Base-by-base conservation (phyloP, 2,888 invertebrate species). In the Noctua comes region DNA sequence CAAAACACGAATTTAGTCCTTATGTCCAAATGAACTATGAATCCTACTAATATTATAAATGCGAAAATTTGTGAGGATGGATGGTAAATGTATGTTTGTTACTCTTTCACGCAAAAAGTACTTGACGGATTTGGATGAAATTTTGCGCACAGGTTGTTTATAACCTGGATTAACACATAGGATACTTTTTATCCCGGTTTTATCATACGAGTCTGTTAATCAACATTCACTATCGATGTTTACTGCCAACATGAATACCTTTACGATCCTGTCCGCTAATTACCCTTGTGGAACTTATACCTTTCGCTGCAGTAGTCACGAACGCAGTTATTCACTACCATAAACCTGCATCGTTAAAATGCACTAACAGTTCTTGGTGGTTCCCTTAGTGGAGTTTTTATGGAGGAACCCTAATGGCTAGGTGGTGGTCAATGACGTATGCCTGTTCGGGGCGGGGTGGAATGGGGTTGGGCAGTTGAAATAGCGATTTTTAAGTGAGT, bases 261-360 rank as follows among this genome's bases (percentile, higher is more conserved):
- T 73, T 68, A 80, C 24, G 27, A 31, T 27, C 64, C 21, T 18
- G 27, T 65, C 21, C 7, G 27, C 59, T 82, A 82, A 82, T 59
- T 48, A 59, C n/a, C 57, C 18, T 36, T n/a, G 16, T 59, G 36
- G n/a, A 40, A 46, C 68, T n/a, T 27, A 36, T 54, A 74, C n/a
- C 57, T 51, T 64, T 31, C 43, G 7, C 57, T 31, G 43, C 68
- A 64, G 59, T 51, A 65, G 73, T 76, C 62, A 11, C 57, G 8
- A 59, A 74, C 75, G 66, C 78, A 78, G 82, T 76, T 82, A 84
- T 79, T 76, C 59, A 21, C 43, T 57, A 68, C 71, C n/a, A 74
- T 84, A 84, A 84, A 84, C 40, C 68, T 68, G 43, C 31, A 79
- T 82, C 85, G 83, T 85, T 79, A 85, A 85, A 85, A 68, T 85